phyloP scores from a whole-genome alignment of 2,113 vertebrate species.

The Erpornis zantholeuca region DNA sequence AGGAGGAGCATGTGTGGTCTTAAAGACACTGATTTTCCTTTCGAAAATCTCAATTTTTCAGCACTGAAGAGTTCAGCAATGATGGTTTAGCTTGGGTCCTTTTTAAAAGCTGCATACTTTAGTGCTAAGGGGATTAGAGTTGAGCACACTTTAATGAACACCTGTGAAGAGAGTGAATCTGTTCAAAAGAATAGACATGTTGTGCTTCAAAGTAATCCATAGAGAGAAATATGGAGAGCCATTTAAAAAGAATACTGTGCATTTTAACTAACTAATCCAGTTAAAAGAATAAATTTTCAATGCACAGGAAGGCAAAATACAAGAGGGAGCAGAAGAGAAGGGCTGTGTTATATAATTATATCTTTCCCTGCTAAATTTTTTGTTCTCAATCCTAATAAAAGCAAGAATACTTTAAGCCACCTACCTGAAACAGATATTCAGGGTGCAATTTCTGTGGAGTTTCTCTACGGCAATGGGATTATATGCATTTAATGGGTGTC shows the following conservation, averaged over 20 bases:
- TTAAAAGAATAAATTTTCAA: constrained; percentile 8
- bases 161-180: constrained; percentile 37
- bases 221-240: background rate
- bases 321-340: background rate
- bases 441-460: background rate
- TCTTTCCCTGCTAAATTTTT: background rate
- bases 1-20: background rate
- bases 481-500: constrained; percentile 40
- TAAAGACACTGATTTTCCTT: constrained; percentile 14
- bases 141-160: constrained; percentile 46
- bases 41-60: background rate
- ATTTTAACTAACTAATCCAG: constrained; percentile 38
- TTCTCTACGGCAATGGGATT: background rate
- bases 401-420: background rate
- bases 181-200: constrained; percentile 47
- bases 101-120: constrained; percentile 26
- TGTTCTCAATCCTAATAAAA: constrained; percentile 19
- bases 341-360: background rate
- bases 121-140: constrained; percentile 32
- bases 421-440: background rate
- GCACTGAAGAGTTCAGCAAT: background rate
- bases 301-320: background rate
- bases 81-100: background rate
- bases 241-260: background rate
- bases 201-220: constrained; percentile 2